Evolutionary conservation across 2,113 vertebrate genomes (phyloP).

Genomic region (Podarcis raffonei): DNA sequence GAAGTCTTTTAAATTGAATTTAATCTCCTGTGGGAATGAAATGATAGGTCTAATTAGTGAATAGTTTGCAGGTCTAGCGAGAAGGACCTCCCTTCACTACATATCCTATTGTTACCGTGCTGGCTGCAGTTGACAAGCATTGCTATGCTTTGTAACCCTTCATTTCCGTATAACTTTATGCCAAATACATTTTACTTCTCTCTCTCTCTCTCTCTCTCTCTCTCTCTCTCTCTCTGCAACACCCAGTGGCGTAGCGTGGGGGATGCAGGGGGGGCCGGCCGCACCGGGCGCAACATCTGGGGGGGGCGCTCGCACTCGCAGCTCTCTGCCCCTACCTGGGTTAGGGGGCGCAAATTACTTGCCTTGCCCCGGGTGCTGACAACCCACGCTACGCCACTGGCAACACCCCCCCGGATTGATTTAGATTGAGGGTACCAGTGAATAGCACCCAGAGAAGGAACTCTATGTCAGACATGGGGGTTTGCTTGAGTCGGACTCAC

Average conservation of each 20-base stretch:
- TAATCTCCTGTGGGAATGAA: background rate
- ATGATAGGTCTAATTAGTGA: background rate
- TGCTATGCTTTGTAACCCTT: background rate
- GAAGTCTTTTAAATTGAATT: background rate
- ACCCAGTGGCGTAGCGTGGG: too few relatives aligned
- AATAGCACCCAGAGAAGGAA: background rate
- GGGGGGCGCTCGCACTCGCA: too few relatives aligned
- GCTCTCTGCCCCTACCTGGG: too few relatives aligned
- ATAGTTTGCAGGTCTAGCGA: background rate
- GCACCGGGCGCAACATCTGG: too few relatives aligned
- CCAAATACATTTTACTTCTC: background rate
- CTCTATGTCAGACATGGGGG: background rate
- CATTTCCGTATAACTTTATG: too few relatives aligned
- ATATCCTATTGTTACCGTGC: background rate
- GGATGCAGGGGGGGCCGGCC: too few relatives aligned
- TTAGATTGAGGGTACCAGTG: background rate
- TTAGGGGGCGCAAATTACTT: too few relatives aligned
- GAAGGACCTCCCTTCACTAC: background rate
- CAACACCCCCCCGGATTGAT: background rate
- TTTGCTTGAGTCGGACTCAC: background rate
- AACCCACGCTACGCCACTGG: too few relatives aligned
- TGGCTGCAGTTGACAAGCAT: background rate
- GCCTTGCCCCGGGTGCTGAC: too few relatives aligned
- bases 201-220: background rate
- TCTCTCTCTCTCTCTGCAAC: too few relatives aligned